Percentiles rank a stretch among this genome's conserved stretches.
Evolutionary conservation across 2,888 invertebrate genomes (phyloP).

Genomic region (Netelia virgata): DNA sequence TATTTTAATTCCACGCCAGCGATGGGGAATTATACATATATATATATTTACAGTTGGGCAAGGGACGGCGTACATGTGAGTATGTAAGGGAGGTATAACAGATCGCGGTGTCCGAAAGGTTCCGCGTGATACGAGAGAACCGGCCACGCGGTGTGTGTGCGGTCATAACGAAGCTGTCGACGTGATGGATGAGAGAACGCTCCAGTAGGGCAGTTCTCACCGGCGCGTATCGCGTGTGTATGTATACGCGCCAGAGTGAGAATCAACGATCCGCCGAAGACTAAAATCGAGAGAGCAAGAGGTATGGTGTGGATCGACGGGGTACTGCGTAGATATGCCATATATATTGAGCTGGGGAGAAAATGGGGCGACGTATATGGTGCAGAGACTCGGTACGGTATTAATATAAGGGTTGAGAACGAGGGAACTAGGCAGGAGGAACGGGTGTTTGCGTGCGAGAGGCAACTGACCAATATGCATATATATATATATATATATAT

Average conservation of each 20-base stretch:
- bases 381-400: conserved; percentile 46
- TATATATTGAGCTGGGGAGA: conserved; percentile 24
- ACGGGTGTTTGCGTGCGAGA: conserved; percentile 27
- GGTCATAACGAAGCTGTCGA: conserved; percentile 83
- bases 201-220: conserved; percentile 73
- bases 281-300: conserved; percentile 72
- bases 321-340: neutral
- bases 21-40: conserved; percentile 3
- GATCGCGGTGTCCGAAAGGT: conserved; percentile 77
- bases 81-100: conserved; percentile 74
- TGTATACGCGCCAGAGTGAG: conserved; percentile 20
- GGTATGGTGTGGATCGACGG: conserved; percentile 8
- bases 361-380: conserved; percentile 20
- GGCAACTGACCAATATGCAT: conserved; percentile 75
- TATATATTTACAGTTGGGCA: conserved; percentile 8
- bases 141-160: conserved; percentile 77
- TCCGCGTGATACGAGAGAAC: conserved; percentile 71
- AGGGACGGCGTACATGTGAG: neutral
- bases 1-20: conserved; percentile 69
- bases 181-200: conserved; percentile 81
- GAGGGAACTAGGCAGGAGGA: conserved; percentile 37
- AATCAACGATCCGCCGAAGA: conserved; percentile 72
- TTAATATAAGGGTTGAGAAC: conserved; percentile 58
- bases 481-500: neutral
- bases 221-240: neutral